phyloP scores from a whole-genome alignment of 2,888 invertebrate genomes.

The Calephelis perditalis region DNA sequence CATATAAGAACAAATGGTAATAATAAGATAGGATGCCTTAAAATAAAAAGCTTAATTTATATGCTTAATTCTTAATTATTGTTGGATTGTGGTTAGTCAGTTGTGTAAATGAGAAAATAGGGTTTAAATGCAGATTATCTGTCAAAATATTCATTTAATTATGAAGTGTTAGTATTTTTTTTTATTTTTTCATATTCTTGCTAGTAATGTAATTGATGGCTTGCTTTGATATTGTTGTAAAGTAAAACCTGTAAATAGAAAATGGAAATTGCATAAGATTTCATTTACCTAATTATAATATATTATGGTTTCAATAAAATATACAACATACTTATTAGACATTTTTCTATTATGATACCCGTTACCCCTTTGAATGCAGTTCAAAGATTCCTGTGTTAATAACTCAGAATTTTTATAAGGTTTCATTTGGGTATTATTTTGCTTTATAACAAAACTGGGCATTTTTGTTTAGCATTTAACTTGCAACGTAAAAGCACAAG shows the following conservation, averaged over 20 bases:
- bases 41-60: constrained; percentile 33
- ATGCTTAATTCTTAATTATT: constrained; percentile 15
- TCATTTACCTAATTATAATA: constrained; percentile 16
- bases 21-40: constrained; percentile 20
- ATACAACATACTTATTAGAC: constrained; percentile 11
- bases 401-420: no score
- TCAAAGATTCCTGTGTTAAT: background rate
- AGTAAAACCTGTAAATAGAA: constrained; percentile 19
- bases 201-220: constrained; percentile 16
- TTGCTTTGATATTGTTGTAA: constrained; percentile 16
- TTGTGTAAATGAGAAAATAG: constrained; percentile 2
- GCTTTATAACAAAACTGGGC: no score
- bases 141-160: constrained; percentile 5
- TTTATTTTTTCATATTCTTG: constrained; percentile 10
- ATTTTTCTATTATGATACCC: background rate
- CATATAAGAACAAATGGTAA: constrained; percentile 32
- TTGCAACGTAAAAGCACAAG: no score
- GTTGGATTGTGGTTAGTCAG: constrained; percentile 6
- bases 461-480: no score
- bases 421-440: no score
- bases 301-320: constrained; percentile 17
- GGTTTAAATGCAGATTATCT: constrained; percentile 1
- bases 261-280: constrained; percentile 13
- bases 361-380: background rate
- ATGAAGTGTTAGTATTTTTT: background rate